Evolutionary conservation across 37 sponge, comb jelly and placozoan species (phyloP).

Genomic region (Oopsacas minuta): DNA sequence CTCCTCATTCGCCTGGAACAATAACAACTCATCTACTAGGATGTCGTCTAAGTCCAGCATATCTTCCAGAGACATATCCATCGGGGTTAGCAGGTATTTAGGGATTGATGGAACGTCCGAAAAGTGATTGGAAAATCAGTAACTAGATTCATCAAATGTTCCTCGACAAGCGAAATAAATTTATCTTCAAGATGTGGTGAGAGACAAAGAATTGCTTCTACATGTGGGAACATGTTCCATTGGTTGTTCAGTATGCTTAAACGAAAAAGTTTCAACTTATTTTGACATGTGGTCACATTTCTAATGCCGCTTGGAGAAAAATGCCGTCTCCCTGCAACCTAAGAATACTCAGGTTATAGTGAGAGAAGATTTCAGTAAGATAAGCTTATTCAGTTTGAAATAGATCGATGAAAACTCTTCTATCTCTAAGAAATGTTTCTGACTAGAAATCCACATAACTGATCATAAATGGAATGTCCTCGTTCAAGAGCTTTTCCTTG

Average conservation of each 20-base stretch:
- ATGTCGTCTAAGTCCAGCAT: conserved; percentile 7
- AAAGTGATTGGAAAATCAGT: conserved; percentile 12
- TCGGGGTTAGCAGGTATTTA: conserved; percentile 11
- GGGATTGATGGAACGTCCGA: conserved; percentile 9
- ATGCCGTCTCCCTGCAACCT: conserved; percentile 5
- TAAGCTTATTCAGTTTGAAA: conserved; percentile 10
- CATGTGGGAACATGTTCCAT: conserved; percentile 15
- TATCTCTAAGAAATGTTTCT: neutral
- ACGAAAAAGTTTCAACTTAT: neutral
- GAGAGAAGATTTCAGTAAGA: neutral
- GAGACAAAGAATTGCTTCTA: neutral
- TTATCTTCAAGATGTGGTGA: conserved; percentile 11
- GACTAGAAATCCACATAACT: conserved; percentile 12
- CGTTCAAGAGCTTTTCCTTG: neutral
- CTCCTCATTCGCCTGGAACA: conserved; percentile 5
- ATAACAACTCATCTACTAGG: conserved; percentile 4
- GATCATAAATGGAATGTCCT: neutral
- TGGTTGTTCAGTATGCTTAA: neutral
- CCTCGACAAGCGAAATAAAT: neutral
- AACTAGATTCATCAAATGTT: conserved; percentile 13
- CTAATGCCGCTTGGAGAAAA: neutral
- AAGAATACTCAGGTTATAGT: conserved; percentile 2
- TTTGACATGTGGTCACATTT: conserved; percentile 9
- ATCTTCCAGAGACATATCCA: neutral
- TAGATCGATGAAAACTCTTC: conserved; percentile 11